Evolutionary conservation across 2,113 vertebrate species (phyloP), one percentile per base, ranked within the genome.

Genomic region (Mesembrinibis cayennensis): DNA sequence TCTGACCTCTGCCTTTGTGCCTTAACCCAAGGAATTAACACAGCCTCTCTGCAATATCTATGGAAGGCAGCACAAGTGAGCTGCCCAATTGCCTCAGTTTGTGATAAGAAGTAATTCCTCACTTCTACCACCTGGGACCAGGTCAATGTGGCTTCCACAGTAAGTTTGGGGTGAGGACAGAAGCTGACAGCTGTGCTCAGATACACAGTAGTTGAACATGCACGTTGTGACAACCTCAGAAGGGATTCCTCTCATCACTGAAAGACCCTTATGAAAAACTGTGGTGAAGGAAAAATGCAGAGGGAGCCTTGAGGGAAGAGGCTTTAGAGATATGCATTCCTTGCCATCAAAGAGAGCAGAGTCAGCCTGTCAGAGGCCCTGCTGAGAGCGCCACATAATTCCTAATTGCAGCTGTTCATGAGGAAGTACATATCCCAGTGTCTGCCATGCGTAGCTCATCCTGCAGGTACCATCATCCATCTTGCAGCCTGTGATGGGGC

Each of bases 341-440:
- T 30, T 30, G 34, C 52, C 82, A 23, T 9, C 77, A 18, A 18
- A 45, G 49, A 21, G 16, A 67, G 56, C 49, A 56, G 26, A 47
- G 66, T 5, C 0, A 0, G 42, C 25, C 69, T 91, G 32, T 4
- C 38, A 22, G n/a, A 38, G 27, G 25, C 27, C 16, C 34, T 58
- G 16, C 79, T 59, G 45, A 53, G 5, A 55, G 32, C 50, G 2
- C 6, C n/a, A 5, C 3, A 0, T 4, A 13, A 36, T 3, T 6
- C n/a, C 45, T 44, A 26, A 10, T 3, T 32, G n/a, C 45, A 71
- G 45, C 0, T 47, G 19, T 11, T 42, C 29, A 16, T 10, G 7
- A 7, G 32, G 23, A 67, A 65, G 59, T 20, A 23, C 47, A 4
- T 3, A 13, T 13, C 17, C 53, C 76, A 20, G 25, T 8, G 14